Percentiles rank a stretch among this genome's conserved stretches.
phyloP scores from a whole-genome alignment of 2,888 invertebrate species.

The Lycaena phlaeas region DNA sequence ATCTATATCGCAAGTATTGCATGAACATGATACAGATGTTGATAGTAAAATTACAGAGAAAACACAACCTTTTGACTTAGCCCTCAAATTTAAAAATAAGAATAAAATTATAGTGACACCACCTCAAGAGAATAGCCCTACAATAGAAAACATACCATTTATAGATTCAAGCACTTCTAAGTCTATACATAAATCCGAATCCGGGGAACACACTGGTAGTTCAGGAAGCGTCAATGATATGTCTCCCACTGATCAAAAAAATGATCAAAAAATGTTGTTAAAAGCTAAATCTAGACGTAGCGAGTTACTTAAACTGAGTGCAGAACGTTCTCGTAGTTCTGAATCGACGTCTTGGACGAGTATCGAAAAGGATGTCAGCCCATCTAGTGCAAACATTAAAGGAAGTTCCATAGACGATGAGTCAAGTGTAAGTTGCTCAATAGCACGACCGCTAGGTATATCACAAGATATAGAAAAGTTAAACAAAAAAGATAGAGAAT shows the following conservation, averaged over 20 bases:
- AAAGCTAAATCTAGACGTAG: slow-evolving; percentile 65
- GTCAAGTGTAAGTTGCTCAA: slow-evolving; percentile 84
- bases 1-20: slow-evolving; percentile 45
- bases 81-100: slow-evolving; percentile 64
- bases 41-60: slow-evolving; percentile 39
- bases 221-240: slow-evolving; percentile 55
- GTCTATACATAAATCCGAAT: slow-evolving; percentile 51
- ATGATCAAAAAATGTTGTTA: slow-evolving; percentile 45
- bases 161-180: slow-evolving; percentile 56
- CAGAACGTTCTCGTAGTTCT: slow-evolving; percentile 84
- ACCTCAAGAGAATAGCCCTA: slow-evolving; percentile 75
- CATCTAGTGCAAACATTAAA: slow-evolving; percentile 74
- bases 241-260: slow-evolving; percentile 53
- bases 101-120: slow-evolving; percentile 75
- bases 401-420: slow-evolving; percentile 80
- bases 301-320: slow-evolving; percentile 76
- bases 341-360: slow-evolving; percentile 87
- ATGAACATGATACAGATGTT: slow-evolving; percentile 59
- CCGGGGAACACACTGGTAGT: slow-evolving; percentile 55
- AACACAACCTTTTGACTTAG: slow-evolving; percentile 42
- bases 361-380: slow-evolving; percentile 80
- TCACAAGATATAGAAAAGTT: slow-evolving; percentile 81
- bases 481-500: slow-evolving; percentile 75
- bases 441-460: slow-evolving; percentile 83
- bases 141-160: slow-evolving; percentile 67